These are phyloP conservation scores for Arctopsyche grandis DNA, from an alignment of 1,140 invertebrate genomes.

Conservation along the genomic window DNA sequence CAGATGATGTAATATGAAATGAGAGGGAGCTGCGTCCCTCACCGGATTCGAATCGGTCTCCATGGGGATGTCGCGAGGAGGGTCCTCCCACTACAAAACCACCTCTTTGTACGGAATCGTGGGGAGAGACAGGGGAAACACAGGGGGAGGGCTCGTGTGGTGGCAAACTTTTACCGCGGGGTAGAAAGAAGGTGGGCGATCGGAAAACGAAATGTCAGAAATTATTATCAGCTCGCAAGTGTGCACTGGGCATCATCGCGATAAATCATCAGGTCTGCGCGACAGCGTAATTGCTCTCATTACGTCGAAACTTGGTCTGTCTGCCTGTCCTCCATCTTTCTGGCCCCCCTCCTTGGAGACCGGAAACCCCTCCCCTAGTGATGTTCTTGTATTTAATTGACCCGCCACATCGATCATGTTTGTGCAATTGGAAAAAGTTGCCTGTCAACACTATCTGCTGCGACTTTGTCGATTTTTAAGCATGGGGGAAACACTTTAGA, in stretches of 20 bases:
- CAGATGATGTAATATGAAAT: constrained; percentile 55
- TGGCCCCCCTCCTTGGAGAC: no score
- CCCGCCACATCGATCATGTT: no score
- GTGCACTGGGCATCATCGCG: not conserved
- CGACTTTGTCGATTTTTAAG: no score
- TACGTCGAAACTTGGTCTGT: no score
- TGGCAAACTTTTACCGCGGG: not conserved
- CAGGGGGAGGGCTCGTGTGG: not conserved
- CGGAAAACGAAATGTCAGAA: constrained; percentile 14
- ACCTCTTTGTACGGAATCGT: not conserved
- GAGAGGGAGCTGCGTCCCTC: constrained; percentile 37
- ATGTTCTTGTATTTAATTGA: no score
- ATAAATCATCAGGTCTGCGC: not conserved
- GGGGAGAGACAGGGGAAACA: not conserved
- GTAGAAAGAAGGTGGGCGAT: not conserved
- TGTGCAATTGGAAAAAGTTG: no score
- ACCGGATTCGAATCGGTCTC: constrained; percentile 13
- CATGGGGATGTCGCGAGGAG: constrained; percentile 28
- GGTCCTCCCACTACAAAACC: not conserved
- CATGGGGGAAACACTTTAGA: no score
- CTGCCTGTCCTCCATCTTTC: no score
- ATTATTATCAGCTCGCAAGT: constrained; percentile 25
- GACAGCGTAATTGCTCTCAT: no score
- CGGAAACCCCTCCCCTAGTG: no score
- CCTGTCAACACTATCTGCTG: no score